Percentiles rank a stretch among this genome's conserved stretches.
Conservation (phyloP, 1,140 invertebrate genomes). For the Latrodectus geometricus region DNA sequence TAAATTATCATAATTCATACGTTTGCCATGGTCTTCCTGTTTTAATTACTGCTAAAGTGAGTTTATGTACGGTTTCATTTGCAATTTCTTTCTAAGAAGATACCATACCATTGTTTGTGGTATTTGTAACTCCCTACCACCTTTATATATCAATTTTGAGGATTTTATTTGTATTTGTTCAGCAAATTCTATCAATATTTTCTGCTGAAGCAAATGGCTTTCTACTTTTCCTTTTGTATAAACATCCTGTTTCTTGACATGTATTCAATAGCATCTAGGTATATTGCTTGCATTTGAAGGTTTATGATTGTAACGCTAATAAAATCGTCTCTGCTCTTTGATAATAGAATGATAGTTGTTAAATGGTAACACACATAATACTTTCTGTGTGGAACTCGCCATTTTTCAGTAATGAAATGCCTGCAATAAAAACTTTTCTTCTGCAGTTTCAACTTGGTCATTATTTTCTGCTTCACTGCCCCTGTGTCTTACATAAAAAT, state of each 20-base stretch:
- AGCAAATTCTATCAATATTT: constrained; percentile 21
- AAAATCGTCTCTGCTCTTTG: background rate
- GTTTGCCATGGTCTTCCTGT: background rate
- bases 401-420: constrained; percentile 4
- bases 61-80: constrained; percentile 4
- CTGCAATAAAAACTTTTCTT: too few relatives aligned
- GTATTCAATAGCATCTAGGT: background rate
- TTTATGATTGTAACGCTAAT: background rate
- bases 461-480: too few relatives aligned
- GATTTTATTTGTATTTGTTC: background rate
- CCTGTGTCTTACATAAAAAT: too few relatives aligned
- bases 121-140: background rate
- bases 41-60: background rate
- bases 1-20: constrained; percentile 3
- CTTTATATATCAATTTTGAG: background rate
- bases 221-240: constrained; percentile 6
- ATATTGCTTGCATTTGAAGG: background rate
- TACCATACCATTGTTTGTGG: background rate
- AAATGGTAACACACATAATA: background rate
- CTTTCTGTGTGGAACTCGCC: background rate
- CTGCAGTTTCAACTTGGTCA: too few relatives aligned
- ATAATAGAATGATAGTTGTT: background rate
- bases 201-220: background rate
- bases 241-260: background rate
- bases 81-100: background rate